phyloP scores from a whole-genome alignment of 2,888 invertebrate genomes.

The Siphlonurus alternatus region DNA sequence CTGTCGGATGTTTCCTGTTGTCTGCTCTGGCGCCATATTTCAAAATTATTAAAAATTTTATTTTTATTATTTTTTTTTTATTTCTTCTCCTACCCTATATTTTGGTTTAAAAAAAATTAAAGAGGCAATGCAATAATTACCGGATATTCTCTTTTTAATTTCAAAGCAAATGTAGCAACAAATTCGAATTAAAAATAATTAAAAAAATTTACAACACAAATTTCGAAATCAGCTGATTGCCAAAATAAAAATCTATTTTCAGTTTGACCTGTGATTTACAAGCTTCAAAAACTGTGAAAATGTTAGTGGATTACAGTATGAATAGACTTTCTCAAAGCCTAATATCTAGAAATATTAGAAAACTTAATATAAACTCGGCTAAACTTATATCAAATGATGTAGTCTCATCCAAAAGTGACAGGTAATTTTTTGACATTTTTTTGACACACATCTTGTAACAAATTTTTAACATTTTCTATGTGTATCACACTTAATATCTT shows the following conservation, averaged over 20 bases:
- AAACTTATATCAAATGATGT: not conserved
- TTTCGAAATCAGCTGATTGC: not conserved
- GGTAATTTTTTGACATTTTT: not conserved
- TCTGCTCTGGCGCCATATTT: too few relatives aligned
- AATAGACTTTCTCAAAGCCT: not conserved
- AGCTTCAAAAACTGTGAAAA: not conserved
- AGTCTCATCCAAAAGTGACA: not conserved
- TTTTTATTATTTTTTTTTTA: too few relatives aligned
- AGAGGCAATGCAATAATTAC: too few relatives aligned
- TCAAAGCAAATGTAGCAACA: too few relatives aligned
- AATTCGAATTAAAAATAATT: too few relatives aligned
- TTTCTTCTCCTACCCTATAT: too few relatives aligned
- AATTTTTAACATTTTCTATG: not conserved
- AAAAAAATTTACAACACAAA: too few relatives aligned
- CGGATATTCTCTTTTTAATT: too few relatives aligned
- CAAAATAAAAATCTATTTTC: not conserved
- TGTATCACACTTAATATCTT: too few relatives aligned
- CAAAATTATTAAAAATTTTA: too few relatives aligned
- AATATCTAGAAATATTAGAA: not conserved
- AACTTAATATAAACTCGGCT: not conserved
- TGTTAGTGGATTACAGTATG: not conserved
- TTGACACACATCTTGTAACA: not conserved
- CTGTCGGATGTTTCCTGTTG: not conserved
- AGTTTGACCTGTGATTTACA: not conserved
- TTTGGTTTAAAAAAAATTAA: too few relatives aligned